Evolutionary conservation across 1,140 invertebrate genomes (phyloP).

Genomic region (Campoletis sonorensis): DNA sequence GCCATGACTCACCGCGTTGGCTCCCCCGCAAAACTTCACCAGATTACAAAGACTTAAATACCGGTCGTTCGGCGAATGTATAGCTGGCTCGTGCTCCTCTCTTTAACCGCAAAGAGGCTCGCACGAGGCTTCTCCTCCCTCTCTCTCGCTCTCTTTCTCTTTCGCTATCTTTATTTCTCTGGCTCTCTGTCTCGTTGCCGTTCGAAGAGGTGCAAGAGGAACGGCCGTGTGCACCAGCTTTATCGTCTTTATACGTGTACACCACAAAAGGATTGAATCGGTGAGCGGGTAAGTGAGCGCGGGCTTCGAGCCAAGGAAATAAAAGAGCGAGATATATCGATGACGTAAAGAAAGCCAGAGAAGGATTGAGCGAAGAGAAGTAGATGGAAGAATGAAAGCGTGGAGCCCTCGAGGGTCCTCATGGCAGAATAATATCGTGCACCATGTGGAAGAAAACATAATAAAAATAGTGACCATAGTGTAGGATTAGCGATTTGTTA

Average conservation of each 20-base stretch:
- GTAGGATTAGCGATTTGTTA: conserved; percentile 61
- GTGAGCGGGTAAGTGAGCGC: conserved; percentile 34
- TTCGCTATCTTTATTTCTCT: neutral
- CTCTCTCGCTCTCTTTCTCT: conserved; percentile 37
- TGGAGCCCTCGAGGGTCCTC: neutral
- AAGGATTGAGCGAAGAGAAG: neutral
- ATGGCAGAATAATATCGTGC: neutral
- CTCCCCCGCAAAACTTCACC: conserved; percentile 71
- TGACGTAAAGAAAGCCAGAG: conserved; percentile 20
- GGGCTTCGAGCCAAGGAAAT: conserved; percentile 43
- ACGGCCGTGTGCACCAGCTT: conserved; percentile 26
- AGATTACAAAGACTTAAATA: conserved; percentile 73
- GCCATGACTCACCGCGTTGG: conserved; percentile 70
- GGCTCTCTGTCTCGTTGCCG: neutral
- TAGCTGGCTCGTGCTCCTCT: conserved; percentile 36
- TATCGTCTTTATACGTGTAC: neutral
- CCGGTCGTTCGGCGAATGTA: conserved; percentile 63
- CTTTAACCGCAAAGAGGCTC: conserved; percentile 47
- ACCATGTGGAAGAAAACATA: conserved; percentile 27
- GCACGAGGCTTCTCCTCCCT: conserved; percentile 42
- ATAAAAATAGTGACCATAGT: conserved; percentile 53
- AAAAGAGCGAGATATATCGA: conserved; percentile 43
- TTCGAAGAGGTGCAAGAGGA: conserved; percentile 37
- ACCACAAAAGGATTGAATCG: conserved; percentile 35
- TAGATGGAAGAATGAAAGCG: conserved; percentile 37